phyloP scores from a whole-genome alignment of 2,113 vertebrate species.

The Rhinopithecus roxellana region DNA sequence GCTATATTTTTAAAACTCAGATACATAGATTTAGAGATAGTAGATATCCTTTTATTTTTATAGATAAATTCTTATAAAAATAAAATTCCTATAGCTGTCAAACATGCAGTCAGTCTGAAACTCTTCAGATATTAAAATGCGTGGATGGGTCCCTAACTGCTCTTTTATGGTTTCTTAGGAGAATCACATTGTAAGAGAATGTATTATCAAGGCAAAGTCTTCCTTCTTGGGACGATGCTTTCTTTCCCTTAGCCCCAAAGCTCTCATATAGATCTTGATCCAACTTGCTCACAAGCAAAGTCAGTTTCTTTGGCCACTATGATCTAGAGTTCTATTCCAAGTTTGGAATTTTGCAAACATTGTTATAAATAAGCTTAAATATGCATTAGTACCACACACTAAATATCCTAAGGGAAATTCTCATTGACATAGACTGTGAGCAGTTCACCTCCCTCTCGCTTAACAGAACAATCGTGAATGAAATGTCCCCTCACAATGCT shows the following conservation, averaged over 20 bases:
- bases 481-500: slow-evolving; percentile 74
- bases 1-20: slow-evolving; percentile 55
- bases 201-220: slow-evolving; percentile 64
- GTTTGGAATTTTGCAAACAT: slow-evolving; percentile 75
- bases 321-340: not conserved
- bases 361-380: slow-evolving; percentile 65
- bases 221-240: slow-evolving; percentile 64
- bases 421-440: slow-evolving; percentile 73
- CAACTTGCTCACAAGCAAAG: slow-evolving; percentile 58
- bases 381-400: slow-evolving; percentile 38
- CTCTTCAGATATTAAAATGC: slow-evolving; percentile 67
- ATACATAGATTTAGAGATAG: slow-evolving; percentile 63
- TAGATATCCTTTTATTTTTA: slow-evolving; percentile 66
- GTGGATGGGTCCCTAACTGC: slow-evolving; percentile 55
- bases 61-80: slow-evolving; percentile 77
- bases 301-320: slow-evolving; percentile 67
- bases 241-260: slow-evolving; percentile 74
- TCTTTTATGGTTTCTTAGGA: slow-evolving; percentile 71
- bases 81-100: slow-evolving; percentile 71
- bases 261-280: slow-evolving; percentile 70
- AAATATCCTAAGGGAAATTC: slow-evolving; percentile 57
- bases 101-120: slow-evolving; percentile 61
- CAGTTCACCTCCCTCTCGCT: slow-evolving; percentile 65
- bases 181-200: slow-evolving; percentile 60
- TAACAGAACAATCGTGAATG: slow-evolving; percentile 72